Evolutionary conservation across 2,888 invertebrate species (phyloP).

Genomic region (Eretmocerus hayati): DNA sequence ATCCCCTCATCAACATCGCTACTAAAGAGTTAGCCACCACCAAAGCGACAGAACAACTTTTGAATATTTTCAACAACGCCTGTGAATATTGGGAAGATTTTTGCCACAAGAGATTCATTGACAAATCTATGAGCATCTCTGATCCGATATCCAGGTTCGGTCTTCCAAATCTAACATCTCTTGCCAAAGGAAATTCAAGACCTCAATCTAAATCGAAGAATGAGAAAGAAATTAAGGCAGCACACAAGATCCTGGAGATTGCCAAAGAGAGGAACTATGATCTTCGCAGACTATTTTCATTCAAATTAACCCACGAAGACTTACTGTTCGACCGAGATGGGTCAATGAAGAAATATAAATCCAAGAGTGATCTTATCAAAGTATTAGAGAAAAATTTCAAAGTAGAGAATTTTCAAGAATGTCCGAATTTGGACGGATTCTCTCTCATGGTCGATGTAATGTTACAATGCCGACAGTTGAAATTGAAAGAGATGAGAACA

Average conservation of each 20-base stretch:
- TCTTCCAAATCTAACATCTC: neutral
- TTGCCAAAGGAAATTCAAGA: neutral
- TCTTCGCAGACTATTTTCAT: neutral
- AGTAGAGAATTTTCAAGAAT: too few species aligned
- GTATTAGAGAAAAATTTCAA: too few species aligned
- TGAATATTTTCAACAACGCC: conserved; percentile 2
- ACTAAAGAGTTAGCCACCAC: neutral
- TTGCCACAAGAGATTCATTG: neutral
- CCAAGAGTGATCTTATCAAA: too few species aligned
- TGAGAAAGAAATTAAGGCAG: neutral
- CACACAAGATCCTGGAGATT: neutral
- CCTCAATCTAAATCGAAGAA: neutral
- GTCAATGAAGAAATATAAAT: too few species aligned
- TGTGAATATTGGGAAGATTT: neutral
- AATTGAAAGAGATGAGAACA: too few species aligned
- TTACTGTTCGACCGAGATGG: too few species aligned
- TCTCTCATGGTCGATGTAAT: too few species aligned
- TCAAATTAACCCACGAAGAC: neutral
- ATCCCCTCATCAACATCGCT: conserved; percentile 2
- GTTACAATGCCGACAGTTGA: too few species aligned
- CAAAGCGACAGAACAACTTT: neutral
- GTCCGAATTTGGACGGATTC: too few species aligned
- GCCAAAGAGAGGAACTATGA: neutral
- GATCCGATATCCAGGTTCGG: neutral
- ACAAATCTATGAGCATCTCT: conserved; percentile 2